Percentiles rank a stretch among this genome's conserved stretches.
Conservation (phyloP, 2,888 invertebrate genomes). For the Asteroscopus sphinx region DNA sequence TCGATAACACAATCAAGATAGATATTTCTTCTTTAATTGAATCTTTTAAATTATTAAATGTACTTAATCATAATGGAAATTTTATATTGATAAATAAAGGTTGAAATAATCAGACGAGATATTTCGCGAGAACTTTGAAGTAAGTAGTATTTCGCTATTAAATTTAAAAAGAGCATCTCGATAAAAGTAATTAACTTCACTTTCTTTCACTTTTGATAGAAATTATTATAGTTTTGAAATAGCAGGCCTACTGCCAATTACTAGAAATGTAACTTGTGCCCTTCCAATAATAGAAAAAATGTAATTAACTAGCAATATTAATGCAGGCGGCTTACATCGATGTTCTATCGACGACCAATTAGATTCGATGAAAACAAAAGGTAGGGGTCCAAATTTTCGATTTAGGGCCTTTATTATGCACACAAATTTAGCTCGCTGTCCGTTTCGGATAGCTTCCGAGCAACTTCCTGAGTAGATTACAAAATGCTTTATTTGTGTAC, state of each 20-base stretch:
- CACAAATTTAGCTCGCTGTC: slow-evolving; percentile 75
- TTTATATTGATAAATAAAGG: slow-evolving; percentile 12
- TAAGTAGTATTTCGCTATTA: slow-evolving; percentile 12
- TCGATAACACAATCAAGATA: slow-evolving; percentile 33
- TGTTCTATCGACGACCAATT: slow-evolving; percentile 15
- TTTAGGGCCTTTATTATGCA: slow-evolving; percentile 77
- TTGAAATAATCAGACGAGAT: slow-evolving; percentile 30
- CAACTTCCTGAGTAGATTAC: slow-evolving; percentile 83
- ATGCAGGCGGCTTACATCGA: not conserved
- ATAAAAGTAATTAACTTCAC: slow-evolving; percentile 36
- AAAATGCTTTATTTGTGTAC: slow-evolving; percentile 81
- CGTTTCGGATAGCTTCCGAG: slow-evolving; percentile 81
- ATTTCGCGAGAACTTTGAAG: slow-evolving; percentile 7
- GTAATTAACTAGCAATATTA: slow-evolving; percentile 1
- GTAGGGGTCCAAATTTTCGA: slow-evolving; percentile 66
- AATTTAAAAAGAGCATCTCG: slow-evolving; percentile 39
- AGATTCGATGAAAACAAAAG: slow-evolving; percentile 39
- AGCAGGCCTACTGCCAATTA: not conserved
- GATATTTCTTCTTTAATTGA: slow-evolving; percentile 50
- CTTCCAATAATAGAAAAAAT: not conserved
- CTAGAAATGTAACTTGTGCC: not conserved
- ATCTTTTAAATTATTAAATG: slow-evolving; percentile 43
- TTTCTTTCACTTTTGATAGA: slow-evolving; percentile 25
- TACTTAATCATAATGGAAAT: slow-evolving; percentile 24
- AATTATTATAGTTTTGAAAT: slow-evolving; percentile 15